Evolutionary conservation across 2,888 invertebrate genomes (phyloP).

Genomic region (Oligia strigilis): DNA sequence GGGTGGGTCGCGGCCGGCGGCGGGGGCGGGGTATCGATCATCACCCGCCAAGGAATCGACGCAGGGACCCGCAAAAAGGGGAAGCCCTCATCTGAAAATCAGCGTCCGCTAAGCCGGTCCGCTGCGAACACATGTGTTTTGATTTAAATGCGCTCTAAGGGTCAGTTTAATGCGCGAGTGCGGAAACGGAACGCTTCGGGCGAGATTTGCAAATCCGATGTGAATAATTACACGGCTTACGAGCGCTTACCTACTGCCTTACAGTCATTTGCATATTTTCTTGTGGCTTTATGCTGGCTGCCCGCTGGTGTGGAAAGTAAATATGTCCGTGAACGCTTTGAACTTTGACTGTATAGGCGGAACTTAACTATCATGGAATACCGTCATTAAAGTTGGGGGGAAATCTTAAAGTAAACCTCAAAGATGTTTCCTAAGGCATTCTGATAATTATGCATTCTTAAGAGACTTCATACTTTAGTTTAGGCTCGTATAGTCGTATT

Average conservation of each 20-base stretch:
- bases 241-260: conserved; percentile 90
- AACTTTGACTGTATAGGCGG: conserved; percentile 41
- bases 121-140: conserved; percentile 90
- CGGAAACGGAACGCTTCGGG: conserved; percentile 87
- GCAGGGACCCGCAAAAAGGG: conserved; percentile 90
- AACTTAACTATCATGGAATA: conserved; percentile 32
- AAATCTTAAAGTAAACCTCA: conserved; percentile 18
- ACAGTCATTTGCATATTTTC: conserved; percentile 90
- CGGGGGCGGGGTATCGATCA: conserved; percentile 89
- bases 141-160: conserved; percentile 89
- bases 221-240: conserved; percentile 91
- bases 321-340: conserved; percentile 70
- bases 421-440: background rate
- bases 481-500: background rate
- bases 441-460: background rate
- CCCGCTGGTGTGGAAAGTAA: conserved; percentile 74
- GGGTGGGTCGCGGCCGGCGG: conserved; percentile 85
- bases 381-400: conserved; percentile 8
- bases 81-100: conserved; percentile 89
- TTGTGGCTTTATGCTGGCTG: conserved; percentile 84
- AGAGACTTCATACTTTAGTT: background rate
- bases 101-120: conserved; percentile 88
- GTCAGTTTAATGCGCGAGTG: conserved; percentile 88
- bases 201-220: conserved; percentile 89
- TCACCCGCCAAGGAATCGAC: conserved; percentile 90